A percentile compares a stretch with the other conserved stretches of the same genome.
Conservation (phyloP, 2,888 invertebrate genomes). For the Callinectes sapidus region DNA sequence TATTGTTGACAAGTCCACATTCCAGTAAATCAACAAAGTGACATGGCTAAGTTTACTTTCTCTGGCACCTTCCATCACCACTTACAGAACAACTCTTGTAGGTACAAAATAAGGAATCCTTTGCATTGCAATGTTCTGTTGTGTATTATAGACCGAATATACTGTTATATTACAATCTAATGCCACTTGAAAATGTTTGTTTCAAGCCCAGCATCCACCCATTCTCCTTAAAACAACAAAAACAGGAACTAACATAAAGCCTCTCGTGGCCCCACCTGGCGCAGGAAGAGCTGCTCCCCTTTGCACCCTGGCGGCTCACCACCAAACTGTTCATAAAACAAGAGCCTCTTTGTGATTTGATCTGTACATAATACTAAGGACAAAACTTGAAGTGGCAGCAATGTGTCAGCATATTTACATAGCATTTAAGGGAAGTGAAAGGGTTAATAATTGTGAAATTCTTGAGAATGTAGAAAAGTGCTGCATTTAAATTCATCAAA, state of each 20-base stretch:
- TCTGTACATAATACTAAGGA: conserved; percentile 9
- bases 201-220: background rate
- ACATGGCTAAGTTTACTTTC: background rate
- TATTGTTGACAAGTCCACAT: background rate
- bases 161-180: background rate
- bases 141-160: background rate
- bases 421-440: background rate
- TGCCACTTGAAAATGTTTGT: background rate
- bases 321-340: background rate
- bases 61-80: background rate
- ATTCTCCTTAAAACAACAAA: background rate
- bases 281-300: background rate
- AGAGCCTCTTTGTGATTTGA: conserved; percentile 22
- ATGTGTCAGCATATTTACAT: conserved; percentile 7
- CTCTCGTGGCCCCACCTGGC: background rate
- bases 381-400: conserved; percentile 13
- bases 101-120: background rate
- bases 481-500: background rate
- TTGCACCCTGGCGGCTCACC: background rate
- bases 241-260: conserved; percentile 14
- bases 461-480: background rate
- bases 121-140: background rate
- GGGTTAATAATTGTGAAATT: conserved; percentile 6
- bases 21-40: background rate
- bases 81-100: background rate